A percentile compares a stretch with the other conserved stretches of the same genome.
These are phyloP conservation scores for Laothoe populi DNA, from an alignment of 2,888 invertebrate genomes.

Conservation along the genomic window DNA sequence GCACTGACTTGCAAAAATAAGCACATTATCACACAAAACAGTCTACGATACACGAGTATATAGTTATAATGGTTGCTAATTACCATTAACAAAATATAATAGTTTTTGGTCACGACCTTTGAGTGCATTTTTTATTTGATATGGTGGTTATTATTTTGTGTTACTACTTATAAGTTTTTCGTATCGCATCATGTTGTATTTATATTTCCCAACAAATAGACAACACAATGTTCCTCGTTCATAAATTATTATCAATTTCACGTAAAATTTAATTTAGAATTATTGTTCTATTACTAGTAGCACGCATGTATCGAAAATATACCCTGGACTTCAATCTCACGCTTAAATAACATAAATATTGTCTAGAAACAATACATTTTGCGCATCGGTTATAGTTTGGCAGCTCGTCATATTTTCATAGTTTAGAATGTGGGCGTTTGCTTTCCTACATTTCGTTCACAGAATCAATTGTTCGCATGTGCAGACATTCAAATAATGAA, in stretches of 20 bases:
- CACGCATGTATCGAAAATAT: background rate
- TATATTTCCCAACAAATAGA: too few relatives aligned
- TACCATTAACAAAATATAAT: conserved; percentile 3
- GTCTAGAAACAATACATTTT: background rate
- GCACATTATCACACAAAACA: background rate
- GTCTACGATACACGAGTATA: background rate
- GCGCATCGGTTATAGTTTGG: background rate
- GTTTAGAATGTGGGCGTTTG: conserved; percentile 13
- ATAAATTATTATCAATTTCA: too few relatives aligned
- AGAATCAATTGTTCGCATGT: conserved; percentile 1
- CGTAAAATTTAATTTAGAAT: background rate
- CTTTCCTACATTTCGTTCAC: background rate
- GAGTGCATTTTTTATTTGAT: conserved; percentile 2
- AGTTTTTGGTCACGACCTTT: conserved; percentile 14
- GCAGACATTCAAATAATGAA: conserved; percentile 6
- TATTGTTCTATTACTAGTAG: background rate
- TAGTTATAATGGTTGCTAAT: conserved; percentile 9
- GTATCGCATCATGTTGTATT: too few relatives aligned
- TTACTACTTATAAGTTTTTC: too few relatives aligned
- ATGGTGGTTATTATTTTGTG: background rate
- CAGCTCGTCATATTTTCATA: background rate
- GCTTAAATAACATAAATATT: conserved; percentile 7
- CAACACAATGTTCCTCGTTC: too few relatives aligned
- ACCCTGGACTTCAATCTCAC: background rate
- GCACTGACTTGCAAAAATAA: background rate